Evolutionary conservation across 2,888 invertebrate species (phyloP).

Genomic region (Phrixothrix hirtus): DNA sequence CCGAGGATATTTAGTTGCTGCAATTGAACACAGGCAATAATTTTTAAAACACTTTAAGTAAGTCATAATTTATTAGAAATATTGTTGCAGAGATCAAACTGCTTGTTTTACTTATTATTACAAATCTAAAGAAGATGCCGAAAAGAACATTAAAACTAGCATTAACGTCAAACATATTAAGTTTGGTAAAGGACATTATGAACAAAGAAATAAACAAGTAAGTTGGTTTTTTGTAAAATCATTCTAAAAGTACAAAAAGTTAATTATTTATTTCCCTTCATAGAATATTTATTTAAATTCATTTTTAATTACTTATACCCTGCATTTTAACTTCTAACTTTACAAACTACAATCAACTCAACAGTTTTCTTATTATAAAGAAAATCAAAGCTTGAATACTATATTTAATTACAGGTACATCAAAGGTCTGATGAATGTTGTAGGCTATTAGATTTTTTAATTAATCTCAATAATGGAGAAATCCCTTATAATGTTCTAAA

Average conservation of each 20-base stretch:
- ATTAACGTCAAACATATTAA: slow-evolving; percentile 48
- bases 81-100: slow-evolving; percentile 52
- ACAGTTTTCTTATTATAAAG: too few relatives aligned
- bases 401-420: slow-evolving; percentile 57
- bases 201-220: slow-evolving; percentile 51
- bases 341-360: too few relatives aligned
- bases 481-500: slow-evolving; percentile 57
- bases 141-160: slow-evolving; percentile 45
- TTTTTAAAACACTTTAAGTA: too few relatives aligned
- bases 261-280: too few relatives aligned
- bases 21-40: slow-evolving; percentile 67
- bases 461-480: slow-evolving; percentile 57
- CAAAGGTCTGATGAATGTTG: slow-evolving; percentile 59
- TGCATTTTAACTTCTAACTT: too few relatives aligned
- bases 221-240: slow-evolving; percentile 1
- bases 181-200: slow-evolving; percentile 52
- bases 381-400: too few relatives aligned
- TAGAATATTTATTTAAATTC: too few relatives aligned
- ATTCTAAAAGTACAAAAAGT: too few relatives aligned
- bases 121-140: slow-evolving; percentile 48
- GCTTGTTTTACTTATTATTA: slow-evolving; percentile 58
- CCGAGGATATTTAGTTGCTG: slow-evolving; percentile 66
- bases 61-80: too few relatives aligned
- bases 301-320: too few relatives aligned
- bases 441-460: slow-evolving; percentile 58